Conservation (phyloP, 1,140 invertebrate species). For the Drosophila mauritiana region DNA sequence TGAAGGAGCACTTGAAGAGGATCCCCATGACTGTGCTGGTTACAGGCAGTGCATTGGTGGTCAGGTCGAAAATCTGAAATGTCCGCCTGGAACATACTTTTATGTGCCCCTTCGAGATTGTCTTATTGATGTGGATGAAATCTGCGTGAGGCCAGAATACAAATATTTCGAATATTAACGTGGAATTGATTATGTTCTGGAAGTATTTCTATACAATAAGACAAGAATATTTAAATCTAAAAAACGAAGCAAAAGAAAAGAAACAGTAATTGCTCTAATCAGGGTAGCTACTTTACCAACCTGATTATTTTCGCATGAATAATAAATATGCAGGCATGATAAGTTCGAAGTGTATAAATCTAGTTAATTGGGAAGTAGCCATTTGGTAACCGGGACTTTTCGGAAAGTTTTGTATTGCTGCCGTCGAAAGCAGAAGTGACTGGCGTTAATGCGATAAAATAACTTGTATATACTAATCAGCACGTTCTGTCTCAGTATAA, state of each 20-base stretch:
- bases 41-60: constrained; percentile 25
- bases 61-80: not conserved
- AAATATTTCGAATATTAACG: not conserved
- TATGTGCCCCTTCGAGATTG: constrained; percentile 23
- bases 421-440: constrained; percentile 25
- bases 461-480: constrained; percentile 4
- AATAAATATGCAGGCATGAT: constrained; percentile 33
- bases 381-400: constrained; percentile 39
- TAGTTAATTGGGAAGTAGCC: constrained; percentile 23
- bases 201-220: not conserved
- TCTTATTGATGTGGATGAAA: constrained; percentile 16
- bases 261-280: not conserved
- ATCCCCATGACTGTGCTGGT: constrained; percentile 35
- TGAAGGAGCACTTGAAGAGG: not conserved
- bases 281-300: not conserved
- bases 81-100: constrained; percentile 35
- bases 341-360: constrained; percentile 16
- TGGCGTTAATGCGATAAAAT: constrained; percentile 29
- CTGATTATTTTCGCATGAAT: constrained; percentile 13
- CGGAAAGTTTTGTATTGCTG: constrained; percentile 27
- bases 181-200: not conserved
- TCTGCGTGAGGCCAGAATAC: constrained; percentile 7
- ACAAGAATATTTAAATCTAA: not conserved
- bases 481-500: constrained; percentile 15
- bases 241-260: not conserved